Evolutionary conservation across 1,140 invertebrate genomes (phyloP), one percentile per base, ranked within the genome.

Genomic region (Acromyrmex charruanus): DNA sequence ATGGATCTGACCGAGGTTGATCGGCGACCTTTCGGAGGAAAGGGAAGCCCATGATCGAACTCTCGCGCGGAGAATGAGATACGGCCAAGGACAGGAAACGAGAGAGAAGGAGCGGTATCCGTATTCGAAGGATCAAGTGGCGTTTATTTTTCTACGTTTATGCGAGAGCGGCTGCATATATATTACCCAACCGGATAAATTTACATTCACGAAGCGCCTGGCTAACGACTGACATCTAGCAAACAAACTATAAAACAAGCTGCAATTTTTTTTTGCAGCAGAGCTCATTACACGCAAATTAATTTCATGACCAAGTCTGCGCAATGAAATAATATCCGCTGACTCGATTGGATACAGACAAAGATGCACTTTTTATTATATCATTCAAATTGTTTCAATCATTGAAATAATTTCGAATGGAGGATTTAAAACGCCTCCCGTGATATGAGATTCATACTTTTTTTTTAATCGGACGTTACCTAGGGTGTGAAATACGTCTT

Each of bases 1-100:
- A 72, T 82, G 68, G 39, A 74, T 72, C 53, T 72, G 66, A 25
- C 18, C 55, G 80, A 84, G 68, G 80, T 84, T 84, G 51, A 74
- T 59, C 18, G 31, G 80, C 69, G 80, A 61, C 39, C 55, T 84
- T 84, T 74, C 53, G 14, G 18, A 74, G 9, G 58, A 84, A 84
- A 74, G 80, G 35, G 51, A 81, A 69, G 49, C 77, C 51, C 28
- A 72, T 55, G 39, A 28, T 72, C 51, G 39, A 74, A 74, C 55
- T 74, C 55, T 74, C 80, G 55, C 28, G 53, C 21, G 25, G 18
- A 39, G 66, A 69, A 35, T 21, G 39, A 61, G 80, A 59, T 61
- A 84, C 55, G 80, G 69, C 68, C 69, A 80, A 80, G 77, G 68
- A 84, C 69, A 74, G 55, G 55, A 84, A 84, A 51, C 25, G 39